Evolutionary conservation across 2,888 invertebrate species (phyloP).

Genomic region (Pycnomerus fuliginosus): DNA sequence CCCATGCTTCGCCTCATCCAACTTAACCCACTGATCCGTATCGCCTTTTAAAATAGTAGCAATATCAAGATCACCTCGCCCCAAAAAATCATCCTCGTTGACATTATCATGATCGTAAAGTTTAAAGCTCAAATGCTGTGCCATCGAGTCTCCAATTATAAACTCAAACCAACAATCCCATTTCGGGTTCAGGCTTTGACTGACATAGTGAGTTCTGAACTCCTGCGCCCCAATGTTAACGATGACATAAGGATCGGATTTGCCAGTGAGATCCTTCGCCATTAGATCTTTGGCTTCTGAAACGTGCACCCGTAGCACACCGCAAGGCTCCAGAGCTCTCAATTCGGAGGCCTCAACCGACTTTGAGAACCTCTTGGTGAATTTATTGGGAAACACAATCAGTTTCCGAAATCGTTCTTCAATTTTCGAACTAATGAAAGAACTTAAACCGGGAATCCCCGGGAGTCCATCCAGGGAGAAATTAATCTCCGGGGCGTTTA

Average conservation of each 20-base stretch:
- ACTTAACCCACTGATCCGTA: conserved; percentile 58
- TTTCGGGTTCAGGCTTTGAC: conserved; percentile 88
- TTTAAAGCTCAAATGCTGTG: conserved; percentile 41
- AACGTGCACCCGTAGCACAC: conserved; percentile 87
- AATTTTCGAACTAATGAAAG: conserved; percentile 39
- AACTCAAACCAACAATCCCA: conserved; percentile 95
- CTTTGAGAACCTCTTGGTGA: conserved; percentile 82
- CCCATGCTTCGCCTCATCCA: conserved; percentile 92
- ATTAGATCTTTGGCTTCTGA: conserved; percentile 91
- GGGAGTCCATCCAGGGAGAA: conserved; percentile 94
- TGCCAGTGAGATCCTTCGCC: conserved; percentile 91
- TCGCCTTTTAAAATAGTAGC: conserved; percentile 35
- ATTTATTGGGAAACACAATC: conserved; percentile 93
- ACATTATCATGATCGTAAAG: conserved; percentile 42
- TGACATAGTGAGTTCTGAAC: conserved; percentile 87
- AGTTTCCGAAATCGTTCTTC: conserved; percentile 54
- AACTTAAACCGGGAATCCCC: conserved; percentile 84
- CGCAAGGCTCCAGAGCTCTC: conserved; percentile 91
- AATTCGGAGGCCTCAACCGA: conserved; percentile 76
- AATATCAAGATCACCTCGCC: conserved; percentile 59
- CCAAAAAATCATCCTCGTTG: conserved; percentile 41
- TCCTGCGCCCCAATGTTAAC: conserved; percentile 88
- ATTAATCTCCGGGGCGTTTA: conserved; percentile 92
- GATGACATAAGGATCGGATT: conserved; percentile 94
- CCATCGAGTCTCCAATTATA: conserved; percentile 41